Base-by-base conservation (phyloP, 2,888 invertebrate species). In the Ethmia dodecea region DNA sequence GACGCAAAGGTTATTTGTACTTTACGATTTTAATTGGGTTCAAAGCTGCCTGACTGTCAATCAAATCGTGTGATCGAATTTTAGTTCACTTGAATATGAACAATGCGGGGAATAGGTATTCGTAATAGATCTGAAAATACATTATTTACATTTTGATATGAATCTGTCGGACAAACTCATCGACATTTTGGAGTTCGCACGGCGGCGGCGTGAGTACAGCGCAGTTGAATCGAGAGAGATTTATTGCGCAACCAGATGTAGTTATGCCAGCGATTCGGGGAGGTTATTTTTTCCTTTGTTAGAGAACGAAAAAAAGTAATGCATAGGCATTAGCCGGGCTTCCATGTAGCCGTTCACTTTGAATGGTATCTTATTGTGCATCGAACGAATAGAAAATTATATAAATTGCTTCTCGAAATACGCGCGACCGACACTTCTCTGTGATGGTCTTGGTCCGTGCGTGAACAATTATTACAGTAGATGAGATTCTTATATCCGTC, bases 321-420 rank as follows among this genome's bases (percentile, higher is more conserved):
- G 64, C 65, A 65, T 67, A 67, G 58, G 63, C 64, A 72, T 72
- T 70, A 71, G 60, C 54, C 49, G 55, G 50, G 60, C 60, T 62
- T 64, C 62, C 53, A 59, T 57, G 55, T 49, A 55, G 43, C 62
- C 68, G 57, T 64, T 70, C 66, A 67, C 70, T 68, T 69, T 67
- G 62, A 61, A 66, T 65, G 52, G 56, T 69, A 71, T 72, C 69
- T 67, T 51, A 61, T 62, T 61, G 61, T 60, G 55, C 43, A 72
- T 73, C 66, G 63, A 61, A 60, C 63, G 66, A 68, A 73, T 72
- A 71, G 67, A 65, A 72, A 73, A 76, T 71, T 72, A 71, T 67
- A 73, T 72, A 72, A 76, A 73, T 74, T 71, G 70, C 72, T 71
- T 64, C 68, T 68, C 58, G 69, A 36, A 60, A 61, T 70, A 65